Evolutionary conservation across 2,888 invertebrate species (phyloP).

Genomic region (Lithodes maja): DNA sequence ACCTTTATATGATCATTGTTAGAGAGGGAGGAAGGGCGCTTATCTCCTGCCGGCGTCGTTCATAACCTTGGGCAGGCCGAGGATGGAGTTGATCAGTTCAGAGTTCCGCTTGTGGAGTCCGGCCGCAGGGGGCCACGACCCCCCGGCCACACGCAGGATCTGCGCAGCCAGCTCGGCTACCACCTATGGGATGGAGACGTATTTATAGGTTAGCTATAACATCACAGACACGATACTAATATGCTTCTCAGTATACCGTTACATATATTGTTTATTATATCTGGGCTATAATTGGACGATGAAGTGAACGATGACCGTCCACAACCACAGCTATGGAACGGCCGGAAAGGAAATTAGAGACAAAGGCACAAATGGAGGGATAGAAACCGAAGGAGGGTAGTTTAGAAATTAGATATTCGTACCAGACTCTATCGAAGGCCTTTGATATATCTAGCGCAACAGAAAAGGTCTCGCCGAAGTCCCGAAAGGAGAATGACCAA

Average conservation of each 20-base stretch:
- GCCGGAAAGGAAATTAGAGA: no score
- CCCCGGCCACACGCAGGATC: constrained; percentile 26
- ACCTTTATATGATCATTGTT: background rate
- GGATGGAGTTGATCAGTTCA: constrained; percentile 43
- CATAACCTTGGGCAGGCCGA: constrained; percentile 3
- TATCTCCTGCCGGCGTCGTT: constrained; percentile 33
- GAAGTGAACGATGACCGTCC: background rate
- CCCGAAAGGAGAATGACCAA: no score
- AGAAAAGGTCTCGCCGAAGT: no score
- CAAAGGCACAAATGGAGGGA: no score
- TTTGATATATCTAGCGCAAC: no score
- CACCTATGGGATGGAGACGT: background rate
- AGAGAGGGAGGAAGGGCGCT: background rate
- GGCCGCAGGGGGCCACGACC: background rate
- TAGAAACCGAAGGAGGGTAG: no score
- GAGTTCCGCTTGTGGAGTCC: constrained; percentile 45
- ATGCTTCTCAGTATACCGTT: background rate
- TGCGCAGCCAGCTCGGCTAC: constrained; percentile 32
- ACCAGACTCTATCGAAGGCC: no score
- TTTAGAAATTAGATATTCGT: no score
- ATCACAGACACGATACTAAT: background rate
- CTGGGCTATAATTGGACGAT: background rate
- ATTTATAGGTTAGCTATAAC: background rate
- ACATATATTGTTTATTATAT: background rate
- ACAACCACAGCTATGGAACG: no score